phyloP scores from a whole-genome alignment of 2,888 invertebrate genomes.

The Mythimna impura region DNA sequence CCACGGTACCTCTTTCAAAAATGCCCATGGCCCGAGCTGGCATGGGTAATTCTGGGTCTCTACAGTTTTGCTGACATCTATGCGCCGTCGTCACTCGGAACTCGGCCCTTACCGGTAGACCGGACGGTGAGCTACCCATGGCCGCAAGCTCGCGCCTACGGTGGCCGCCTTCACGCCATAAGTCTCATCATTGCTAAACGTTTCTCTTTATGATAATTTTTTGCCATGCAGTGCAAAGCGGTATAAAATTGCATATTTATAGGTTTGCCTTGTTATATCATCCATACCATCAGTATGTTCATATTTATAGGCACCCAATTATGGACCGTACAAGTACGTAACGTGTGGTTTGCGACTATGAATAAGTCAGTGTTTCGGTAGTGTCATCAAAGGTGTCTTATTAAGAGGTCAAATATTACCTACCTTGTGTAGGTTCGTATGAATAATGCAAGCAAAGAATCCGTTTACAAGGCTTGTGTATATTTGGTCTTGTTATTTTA shows the following conservation, averaged over 20 bases:
- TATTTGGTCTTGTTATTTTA: background rate
- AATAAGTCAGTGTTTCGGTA: constrained; percentile 8
- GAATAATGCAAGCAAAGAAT: background rate
- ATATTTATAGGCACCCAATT: constrained; percentile 9
- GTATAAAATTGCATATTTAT: background rate
- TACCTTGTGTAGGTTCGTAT: background rate
- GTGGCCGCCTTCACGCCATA: too few relatives aligned
- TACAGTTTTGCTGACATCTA: too few relatives aligned
- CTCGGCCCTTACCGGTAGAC: too few relatives aligned
- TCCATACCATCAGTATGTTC: background rate
- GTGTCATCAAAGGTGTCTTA: background rate
- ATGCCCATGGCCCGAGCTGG: too few relatives aligned
- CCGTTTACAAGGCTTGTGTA: background rate
- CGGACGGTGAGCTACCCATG: too few relatives aligned
- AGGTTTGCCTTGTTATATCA: background rate
- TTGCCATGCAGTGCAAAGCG: too few relatives aligned
- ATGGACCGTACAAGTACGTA: background rate
- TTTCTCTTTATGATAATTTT: too few relatives aligned
- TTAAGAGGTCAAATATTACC: background rate
- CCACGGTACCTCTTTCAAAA: too few relatives aligned
- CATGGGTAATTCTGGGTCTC: too few relatives aligned
- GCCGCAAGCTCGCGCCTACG: too few relatives aligned
- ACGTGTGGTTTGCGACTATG: constrained; percentile 8
- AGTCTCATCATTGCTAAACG: too few relatives aligned
- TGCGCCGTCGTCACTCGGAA: too few relatives aligned